These are phyloP conservation scores for Thumatha senex DNA, from an alignment of 2,888 invertebrate genomes.

Conservation along the genomic window DNA sequence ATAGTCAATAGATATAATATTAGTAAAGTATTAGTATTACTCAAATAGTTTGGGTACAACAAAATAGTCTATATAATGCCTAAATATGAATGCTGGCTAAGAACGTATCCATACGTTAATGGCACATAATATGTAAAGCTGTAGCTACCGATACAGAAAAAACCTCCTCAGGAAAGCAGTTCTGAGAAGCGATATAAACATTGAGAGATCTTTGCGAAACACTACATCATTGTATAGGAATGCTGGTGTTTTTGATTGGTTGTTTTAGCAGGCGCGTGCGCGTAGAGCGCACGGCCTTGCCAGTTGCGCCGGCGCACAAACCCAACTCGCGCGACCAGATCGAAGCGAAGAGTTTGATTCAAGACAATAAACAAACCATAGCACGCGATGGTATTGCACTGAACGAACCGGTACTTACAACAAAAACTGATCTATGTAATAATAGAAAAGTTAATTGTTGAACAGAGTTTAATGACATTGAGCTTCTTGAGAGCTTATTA, in stretches of 20 bases:
- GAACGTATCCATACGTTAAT: conserved; percentile 10
- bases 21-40: too few species aligned
- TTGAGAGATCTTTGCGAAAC: conserved; percentile 42
- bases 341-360: conserved; percentile 36
- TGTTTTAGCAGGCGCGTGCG: conserved; percentile 67
- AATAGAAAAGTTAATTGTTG: conserved; percentile 16
- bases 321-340: conserved; percentile 73
- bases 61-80: too few species aligned
- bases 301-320: conserved; percentile 60
- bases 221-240: conserved; percentile 58
- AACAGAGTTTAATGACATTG: conserved; percentile 13
- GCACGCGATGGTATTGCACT: conserved; percentile 67
- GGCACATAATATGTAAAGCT: conserved; percentile 20
- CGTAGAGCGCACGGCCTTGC: conserved; percentile 71
- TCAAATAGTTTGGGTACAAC: too few species aligned
- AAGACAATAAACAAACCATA: conserved; percentile 68
- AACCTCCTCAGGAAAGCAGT: conserved; percentile 7
- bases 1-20: too few species aligned
- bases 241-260: conserved; percentile 57
- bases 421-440: conserved; percentile 14
- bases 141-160: conserved; percentile 13
- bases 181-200: conserved; percentile 19
- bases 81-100: too few species aligned
- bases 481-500: conserved; percentile 4
- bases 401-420: conserved; percentile 38